Percentiles rank a stretch among this genome's conserved stretches.
phyloP scores from a whole-genome alignment of 2,888 invertebrate genomes.

The Campopleginae sp. region DNA sequence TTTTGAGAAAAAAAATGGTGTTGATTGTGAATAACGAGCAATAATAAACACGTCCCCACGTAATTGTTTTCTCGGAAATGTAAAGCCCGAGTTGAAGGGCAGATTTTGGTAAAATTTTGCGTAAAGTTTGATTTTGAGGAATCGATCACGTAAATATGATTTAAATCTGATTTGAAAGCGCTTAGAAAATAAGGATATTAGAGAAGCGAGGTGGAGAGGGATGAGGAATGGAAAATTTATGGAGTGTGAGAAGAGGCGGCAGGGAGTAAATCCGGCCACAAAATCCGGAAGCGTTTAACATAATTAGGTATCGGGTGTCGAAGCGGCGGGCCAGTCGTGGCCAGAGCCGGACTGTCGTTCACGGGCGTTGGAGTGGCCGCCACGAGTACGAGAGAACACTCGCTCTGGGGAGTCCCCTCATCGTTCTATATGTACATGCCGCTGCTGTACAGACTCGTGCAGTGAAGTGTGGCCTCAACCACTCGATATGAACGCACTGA shows the following conservation, averaged over 20 bases:
- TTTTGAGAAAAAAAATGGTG: no score
- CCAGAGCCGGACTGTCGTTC: conserved; percentile 53
- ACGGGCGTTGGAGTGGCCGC: conserved; percentile 51
- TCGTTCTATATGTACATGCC: conserved; percentile 34
- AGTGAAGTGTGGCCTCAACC: conserved; percentile 44
- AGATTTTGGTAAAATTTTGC: not conserved
- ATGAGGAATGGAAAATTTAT: conserved; percentile 26
- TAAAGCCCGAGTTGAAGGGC: not conserved
- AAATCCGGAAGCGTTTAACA: conserved; percentile 84
- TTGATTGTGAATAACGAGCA: no score
- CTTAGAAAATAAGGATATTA: not conserved
- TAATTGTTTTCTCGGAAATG: not conserved
- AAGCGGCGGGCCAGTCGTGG: conserved; percentile 65
- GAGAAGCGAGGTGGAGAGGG: not conserved
- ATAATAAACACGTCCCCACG: no score
- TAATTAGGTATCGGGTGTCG: conserved; percentile 83
- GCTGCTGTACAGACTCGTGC: conserved; percentile 39
- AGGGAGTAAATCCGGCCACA: conserved; percentile 79
- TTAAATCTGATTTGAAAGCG: not conserved
- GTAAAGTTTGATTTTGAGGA: not conserved
- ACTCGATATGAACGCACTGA: not conserved
- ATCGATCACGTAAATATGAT: not conserved
- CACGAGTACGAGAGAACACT: conserved; percentile 45
- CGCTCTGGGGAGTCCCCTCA: conserved; percentile 59
- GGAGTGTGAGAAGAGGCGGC: conserved; percentile 64